Percentiles rank a stretch among this genome's conserved stretches.
Evolutionary conservation across 2,888 invertebrate species (phyloP).

Genomic region (Cylloceria caligata): DNA sequence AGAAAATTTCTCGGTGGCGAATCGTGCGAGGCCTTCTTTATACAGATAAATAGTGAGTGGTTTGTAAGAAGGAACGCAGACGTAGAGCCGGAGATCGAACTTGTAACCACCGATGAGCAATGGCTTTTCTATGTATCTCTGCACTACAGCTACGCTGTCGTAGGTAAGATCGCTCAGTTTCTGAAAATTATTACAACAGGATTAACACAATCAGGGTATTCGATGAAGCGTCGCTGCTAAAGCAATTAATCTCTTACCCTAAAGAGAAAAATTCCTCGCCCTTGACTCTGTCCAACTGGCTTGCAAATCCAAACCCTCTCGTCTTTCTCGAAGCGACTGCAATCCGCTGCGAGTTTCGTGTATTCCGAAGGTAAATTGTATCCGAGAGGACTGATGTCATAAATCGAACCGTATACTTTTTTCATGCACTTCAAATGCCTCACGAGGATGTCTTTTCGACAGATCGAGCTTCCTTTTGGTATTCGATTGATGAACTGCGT

Average conservation of each 20-base stretch:
- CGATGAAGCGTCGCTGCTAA: too few relatives aligned
- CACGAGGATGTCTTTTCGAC: constrained; percentile 92
- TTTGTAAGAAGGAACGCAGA: constrained; percentile 94
- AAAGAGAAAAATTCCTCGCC: constrained; percentile 93
- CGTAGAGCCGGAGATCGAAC: constrained; percentile 96
- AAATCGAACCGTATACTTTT: constrained; percentile 92
- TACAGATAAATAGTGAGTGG: constrained; percentile 95
- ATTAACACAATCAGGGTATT: neutral
- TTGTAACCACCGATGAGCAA: constrained; percentile 95
- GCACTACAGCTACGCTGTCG: constrained; percentile 92
- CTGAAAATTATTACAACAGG: constrained; percentile 84
- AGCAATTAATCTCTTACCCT: constrained; percentile 86
- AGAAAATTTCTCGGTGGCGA: constrained; percentile 94
- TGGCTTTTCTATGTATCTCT: constrained; percentile 92
- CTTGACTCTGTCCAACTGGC: constrained; percentile 94
- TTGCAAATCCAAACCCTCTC: constrained; percentile 93
- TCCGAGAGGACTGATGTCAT: constrained; percentile 93
- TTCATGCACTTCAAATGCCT: constrained; percentile 92
- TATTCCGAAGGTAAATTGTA: constrained; percentile 94
- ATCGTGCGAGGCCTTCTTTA: constrained; percentile 93
- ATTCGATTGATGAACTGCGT: constrained; percentile 92
- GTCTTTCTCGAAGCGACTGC: constrained; percentile 86
- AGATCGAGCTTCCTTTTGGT: constrained; percentile 93
- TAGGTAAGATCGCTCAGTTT: constrained; percentile 91
- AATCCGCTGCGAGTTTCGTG: constrained; percentile 93